Percentiles rank a stretch among this genome's conserved stretches.
Conservation (phyloP, 1,140 invertebrate species). For the Aleiodes sp. region DNA sequence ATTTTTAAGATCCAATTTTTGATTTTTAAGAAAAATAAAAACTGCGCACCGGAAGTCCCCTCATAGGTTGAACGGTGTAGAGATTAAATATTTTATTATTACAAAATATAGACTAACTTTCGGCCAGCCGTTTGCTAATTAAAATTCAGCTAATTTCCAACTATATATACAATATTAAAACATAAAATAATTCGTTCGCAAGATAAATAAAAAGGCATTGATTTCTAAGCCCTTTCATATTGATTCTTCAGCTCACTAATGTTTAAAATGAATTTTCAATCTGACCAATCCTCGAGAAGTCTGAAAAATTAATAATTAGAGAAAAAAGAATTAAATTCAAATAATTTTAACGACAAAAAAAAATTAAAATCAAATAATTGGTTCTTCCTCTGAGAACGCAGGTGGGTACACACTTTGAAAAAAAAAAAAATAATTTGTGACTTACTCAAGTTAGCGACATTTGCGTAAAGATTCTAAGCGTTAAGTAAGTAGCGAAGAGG, state of each 20-base stretch:
- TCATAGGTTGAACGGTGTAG: too few species aligned
- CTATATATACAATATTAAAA: not conserved
- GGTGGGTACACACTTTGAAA: too few species aligned
- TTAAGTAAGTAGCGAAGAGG: too few species aligned
- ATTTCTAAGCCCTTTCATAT: not conserved
- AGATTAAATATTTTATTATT: not conserved
- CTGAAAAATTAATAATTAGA: constrained; percentile 38
- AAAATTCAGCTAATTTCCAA: not conserved
- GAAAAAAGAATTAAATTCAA: not conserved
- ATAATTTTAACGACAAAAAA: not conserved
- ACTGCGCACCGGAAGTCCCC: too few species aligned
- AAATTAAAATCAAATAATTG: too few species aligned
- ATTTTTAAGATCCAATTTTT: too few species aligned
- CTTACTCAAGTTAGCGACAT: too few species aligned
- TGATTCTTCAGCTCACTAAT: not conserved
- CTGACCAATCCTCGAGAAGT: constrained; percentile 46
- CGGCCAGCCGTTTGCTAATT: constrained; percentile 6
- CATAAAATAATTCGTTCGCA: not conserved
- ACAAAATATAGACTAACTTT: not conserved
- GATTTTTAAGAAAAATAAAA: too few species aligned
- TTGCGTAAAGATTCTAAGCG: too few species aligned
- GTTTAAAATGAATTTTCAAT: constrained; percentile 35
- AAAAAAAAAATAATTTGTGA: too few species aligned
- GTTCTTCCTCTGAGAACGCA: too few species aligned
- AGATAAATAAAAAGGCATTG: not conserved